Percentiles rank a stretch among this genome's conserved stretches.
These are phyloP conservation scores for Macquaria ambigua DNA, from an alignment of 2,113 vertebrate genomes.

Conservation along the genomic window DNA sequence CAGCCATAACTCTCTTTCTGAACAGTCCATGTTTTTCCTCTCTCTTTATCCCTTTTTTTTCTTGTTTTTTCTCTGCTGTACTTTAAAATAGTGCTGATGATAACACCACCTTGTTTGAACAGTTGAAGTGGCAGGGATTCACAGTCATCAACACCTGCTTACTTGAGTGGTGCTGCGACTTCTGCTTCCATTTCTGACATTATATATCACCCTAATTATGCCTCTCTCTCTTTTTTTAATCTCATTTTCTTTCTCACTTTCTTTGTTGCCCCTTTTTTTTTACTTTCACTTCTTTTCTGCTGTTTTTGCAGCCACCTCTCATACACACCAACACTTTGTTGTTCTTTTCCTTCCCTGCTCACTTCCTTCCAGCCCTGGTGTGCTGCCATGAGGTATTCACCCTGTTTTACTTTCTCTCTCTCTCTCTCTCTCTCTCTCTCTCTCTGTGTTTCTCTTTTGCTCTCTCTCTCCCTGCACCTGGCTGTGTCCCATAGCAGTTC, in stretches of 20 bases:
- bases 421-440: slow-evolving; percentile 7
- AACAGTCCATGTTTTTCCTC: not conserved
- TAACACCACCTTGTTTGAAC: slow-evolving; percentile 43
- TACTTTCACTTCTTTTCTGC: slow-evolving; percentile 31
- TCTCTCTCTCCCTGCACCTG: slow-evolving; percentile 51
- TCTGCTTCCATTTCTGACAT: slow-evolving; percentile 41
- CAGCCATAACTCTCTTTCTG: not conserved
- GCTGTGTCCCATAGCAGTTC: slow-evolving; percentile 60
- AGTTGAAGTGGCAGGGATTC: slow-evolving; percentile 51
- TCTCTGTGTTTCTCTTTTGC: slow-evolving; percentile 30
- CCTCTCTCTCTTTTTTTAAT: slow-evolving; percentile 6
- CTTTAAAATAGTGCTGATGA: slow-evolving; percentile 47
- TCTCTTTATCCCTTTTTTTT: not conserved
- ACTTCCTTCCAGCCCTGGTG: slow-evolving; percentile 23
- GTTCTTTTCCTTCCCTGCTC: slow-evolving; percentile 14
- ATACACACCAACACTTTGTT: slow-evolving; percentile 28
- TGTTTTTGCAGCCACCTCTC: slow-evolving; percentile 44
- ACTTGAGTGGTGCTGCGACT: slow-evolving; percentile 9
- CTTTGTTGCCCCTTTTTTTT: not conserved
- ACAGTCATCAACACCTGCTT: slow-evolving; percentile 74
- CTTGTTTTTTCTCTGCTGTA: not conserved
- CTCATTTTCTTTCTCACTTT: slow-evolving; percentile 12
- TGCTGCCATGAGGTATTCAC: slow-evolving; percentile 43
- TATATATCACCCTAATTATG: not conserved
- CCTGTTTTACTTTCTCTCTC: slow-evolving; percentile 1